phyloP scores from a whole-genome alignment of 2,888 invertebrate genomes.

The Trilocha varians region DNA sequence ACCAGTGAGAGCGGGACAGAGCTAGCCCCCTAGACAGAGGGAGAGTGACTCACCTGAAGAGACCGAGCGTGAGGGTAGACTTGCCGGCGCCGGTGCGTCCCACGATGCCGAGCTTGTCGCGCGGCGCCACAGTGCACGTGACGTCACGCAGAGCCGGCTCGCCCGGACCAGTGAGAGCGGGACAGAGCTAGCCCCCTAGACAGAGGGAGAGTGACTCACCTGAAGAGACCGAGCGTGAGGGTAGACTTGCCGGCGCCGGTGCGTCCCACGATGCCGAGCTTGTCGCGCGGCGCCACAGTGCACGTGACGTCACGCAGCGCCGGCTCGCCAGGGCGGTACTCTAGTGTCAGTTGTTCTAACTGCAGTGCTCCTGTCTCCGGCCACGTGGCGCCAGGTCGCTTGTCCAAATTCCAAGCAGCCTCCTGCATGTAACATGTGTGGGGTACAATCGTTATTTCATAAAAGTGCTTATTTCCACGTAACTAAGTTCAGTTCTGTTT shows the following conservation, averaged over 20 bases:
- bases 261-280: slow-evolving; percentile 91
- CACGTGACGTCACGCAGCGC: slow-evolving; percentile 88
- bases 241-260: slow-evolving; percentile 96
- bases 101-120: too few relatives aligned
- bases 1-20: too few relatives aligned
- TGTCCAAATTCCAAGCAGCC: slow-evolving; percentile 82
- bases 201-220: slow-evolving; percentile 38
- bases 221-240: slow-evolving; percentile 87
- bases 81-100: too few relatives aligned
- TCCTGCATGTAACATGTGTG: slow-evolving; percentile 74
- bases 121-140: too few relatives aligned
- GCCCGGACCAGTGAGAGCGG: too few relatives aligned
- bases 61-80: too few relatives aligned
- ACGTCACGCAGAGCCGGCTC: too few relatives aligned
- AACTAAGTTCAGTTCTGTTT: too few relatives aligned
- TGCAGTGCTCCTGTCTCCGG: slow-evolving; percentile 85
- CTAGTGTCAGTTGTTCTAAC: slow-evolving; percentile 86
- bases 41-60: too few relatives aligned
- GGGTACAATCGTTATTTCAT: not conserved
- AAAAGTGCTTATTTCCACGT: not conserved
- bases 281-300: slow-evolving; percentile 85
- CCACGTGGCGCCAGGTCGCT: slow-evolving; percentile 81
- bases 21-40: too few relatives aligned
- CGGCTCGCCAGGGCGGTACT: slow-evolving; percentile 90
- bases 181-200: too few relatives aligned